Evolutionary conservation across 2,113 vertebrate species (phyloP), one percentile per base, ranked within the genome.

Genomic region (Pluvialis apricaria): DNA sequence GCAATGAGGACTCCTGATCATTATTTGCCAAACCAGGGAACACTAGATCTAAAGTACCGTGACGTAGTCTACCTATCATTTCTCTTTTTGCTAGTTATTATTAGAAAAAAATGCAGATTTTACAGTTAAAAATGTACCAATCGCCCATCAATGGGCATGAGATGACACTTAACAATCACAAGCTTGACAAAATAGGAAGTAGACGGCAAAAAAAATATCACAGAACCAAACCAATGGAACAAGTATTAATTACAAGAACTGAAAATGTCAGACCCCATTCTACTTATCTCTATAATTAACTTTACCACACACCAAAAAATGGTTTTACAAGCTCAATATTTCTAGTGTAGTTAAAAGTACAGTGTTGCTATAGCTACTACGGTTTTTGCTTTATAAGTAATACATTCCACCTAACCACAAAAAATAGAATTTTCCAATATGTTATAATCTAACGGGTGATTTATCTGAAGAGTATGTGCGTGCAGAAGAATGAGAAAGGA

Each of bases 311-410:
- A 61, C 16, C 49, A 95, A 95, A 88, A 81, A 9, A 82, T 24
- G 58, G 20, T 6, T 96, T 92, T 62, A 77, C 66, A 91, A 93
- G 88, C 60, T 60, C 20, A 71, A 10, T 38, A 38, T 82, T 95
- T 83, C 45, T 64, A 66, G 62, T 49, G 82, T 2, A 93, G 91
- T 57, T 88, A 36, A 61, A 76, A 70, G 47, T 45, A 72, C 68
- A 77, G 58, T 0, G 96, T 98, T 98, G 94, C 96, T 93, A 98
- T 97, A 95, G 97, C 93, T 82, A 97, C 97, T 82, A 84, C 69
- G 87, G 87, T 38, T 94, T 94, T 83, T 94, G 82, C 65, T 95
- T 95, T 83, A 17, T 58, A 66, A 91, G 70, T 32, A 84, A 86
- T 34, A 72, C 77, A 90, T 95, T 95, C 96, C 47, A 92, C 32